Conservation (phyloP, 2,797 vertebrate genomes). For the Oreortyx pictus region DNA sequence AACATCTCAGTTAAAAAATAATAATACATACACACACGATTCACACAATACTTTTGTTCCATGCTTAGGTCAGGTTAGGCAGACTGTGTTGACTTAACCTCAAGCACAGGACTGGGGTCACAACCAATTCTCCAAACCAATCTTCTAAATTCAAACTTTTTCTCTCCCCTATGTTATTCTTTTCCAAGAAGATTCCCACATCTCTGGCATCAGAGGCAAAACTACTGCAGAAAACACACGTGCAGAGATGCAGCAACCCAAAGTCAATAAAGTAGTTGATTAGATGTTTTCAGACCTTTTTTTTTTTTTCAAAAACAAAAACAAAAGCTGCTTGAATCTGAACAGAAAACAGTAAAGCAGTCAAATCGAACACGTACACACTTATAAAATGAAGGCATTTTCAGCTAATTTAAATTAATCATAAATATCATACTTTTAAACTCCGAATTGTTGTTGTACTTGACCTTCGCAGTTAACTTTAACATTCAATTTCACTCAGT, state of each 20-base stretch:
- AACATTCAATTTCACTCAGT: background rate
- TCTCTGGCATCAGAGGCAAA: background rate
- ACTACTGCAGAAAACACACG: background rate
- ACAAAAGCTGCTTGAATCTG: background rate
- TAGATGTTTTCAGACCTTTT: background rate
- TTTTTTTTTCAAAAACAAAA: background rate
- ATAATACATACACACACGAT: rapidly evolving
- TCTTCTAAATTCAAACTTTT: background rate
- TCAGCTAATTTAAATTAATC: background rate
- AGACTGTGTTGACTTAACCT: background rate
- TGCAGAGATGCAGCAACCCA: background rate
- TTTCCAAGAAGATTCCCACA: background rate
- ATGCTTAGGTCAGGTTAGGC: background rate
- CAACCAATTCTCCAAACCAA: background rate
- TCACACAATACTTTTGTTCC: background rate
- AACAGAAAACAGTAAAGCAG: background rate
- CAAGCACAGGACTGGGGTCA: background rate
- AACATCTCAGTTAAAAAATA: background rate
- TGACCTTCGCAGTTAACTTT: background rate
- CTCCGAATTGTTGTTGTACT: background rate
- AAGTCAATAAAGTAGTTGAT: background rate
- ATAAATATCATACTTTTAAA: background rate
- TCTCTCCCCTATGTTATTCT: background rate
- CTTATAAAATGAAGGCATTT: background rate
- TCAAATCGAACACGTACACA: background rate